A percentile compares a stretch with the other conserved stretches of the same genome.
phyloP scores from a whole-genome alignment of 1,140 invertebrate genomes.

The Anagrus nilaparvatae region DNA sequence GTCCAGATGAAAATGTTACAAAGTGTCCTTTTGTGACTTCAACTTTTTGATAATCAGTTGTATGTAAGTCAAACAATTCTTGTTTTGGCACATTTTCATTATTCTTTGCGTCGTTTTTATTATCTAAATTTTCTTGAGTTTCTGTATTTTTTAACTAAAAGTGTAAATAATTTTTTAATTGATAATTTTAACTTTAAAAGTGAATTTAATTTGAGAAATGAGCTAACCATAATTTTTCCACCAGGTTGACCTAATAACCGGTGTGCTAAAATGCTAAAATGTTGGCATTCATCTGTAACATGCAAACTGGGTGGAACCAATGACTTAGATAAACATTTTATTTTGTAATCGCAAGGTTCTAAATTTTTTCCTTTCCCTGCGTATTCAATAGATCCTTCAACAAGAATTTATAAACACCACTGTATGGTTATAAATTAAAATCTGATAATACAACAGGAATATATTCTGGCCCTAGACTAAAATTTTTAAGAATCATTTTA shows the following conservation, averaged over 20 bases:
- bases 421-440: conserved; percentile 70
- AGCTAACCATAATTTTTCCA: conserved; percentile 27
- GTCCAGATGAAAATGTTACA: conserved; percentile 40
- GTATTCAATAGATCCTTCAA: conserved; percentile 52
- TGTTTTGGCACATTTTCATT: conserved; percentile 6
- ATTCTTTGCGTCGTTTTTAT: background rate
- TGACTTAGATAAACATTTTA: conserved; percentile 26
- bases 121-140: background rate
- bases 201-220: background rate
- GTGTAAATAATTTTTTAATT: background rate
- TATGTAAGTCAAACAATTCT: conserved; percentile 17
- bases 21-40: conserved; percentile 23
- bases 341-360: conserved; percentile 17
- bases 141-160: conserved; percentile 8
- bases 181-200: too few relatives aligned
- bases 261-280: conserved; percentile 42
- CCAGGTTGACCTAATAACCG: conserved; percentile 28
- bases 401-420: conserved; percentile 63
- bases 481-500: too few relatives aligned
- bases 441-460: conserved; percentile 77
- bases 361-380: conserved; percentile 36
- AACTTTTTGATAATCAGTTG: conserved; percentile 23
- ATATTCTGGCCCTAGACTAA: conserved; percentile 42
- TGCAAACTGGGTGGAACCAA: conserved; percentile 46
- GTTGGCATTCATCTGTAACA: conserved; percentile 58